A percentile compares a stretch with the other conserved stretches of the same genome.
Evolutionary conservation across 2,888 invertebrate genomes (phyloP).

Genomic region (Cinara cedri): DNA sequence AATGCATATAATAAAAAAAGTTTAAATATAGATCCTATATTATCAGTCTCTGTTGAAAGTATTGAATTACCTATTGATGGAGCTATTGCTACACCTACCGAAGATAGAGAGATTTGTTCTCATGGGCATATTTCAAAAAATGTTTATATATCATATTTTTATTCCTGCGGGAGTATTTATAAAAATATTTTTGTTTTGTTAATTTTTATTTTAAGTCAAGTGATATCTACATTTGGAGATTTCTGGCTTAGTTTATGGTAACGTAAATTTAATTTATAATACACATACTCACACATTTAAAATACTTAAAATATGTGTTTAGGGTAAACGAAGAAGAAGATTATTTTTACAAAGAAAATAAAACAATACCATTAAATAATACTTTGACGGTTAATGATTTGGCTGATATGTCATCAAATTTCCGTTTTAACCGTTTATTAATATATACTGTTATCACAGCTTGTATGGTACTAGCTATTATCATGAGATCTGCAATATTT

Average conservation of each 20-base stretch:
- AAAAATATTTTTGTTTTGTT: slow-evolving; percentile 69
- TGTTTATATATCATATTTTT: slow-evolving; percentile 74
- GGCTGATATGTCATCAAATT: too few relatives aligned
- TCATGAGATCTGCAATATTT: slow-evolving; percentile 72
- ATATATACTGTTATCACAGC: too few relatives aligned
- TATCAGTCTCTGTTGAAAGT: slow-evolving; percentile 56
- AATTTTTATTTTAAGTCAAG: slow-evolving; percentile 70
- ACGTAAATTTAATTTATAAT: slow-evolving; percentile 59
- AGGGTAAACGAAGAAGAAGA: too few relatives aligned
- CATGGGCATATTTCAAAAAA: slow-evolving; percentile 70
- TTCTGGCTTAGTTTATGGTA: slow-evolving; percentile 78
- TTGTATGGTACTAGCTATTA: slow-evolving; percentile 62
- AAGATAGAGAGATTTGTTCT: slow-evolving; percentile 67
- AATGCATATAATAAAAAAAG: slow-evolving; percentile 57
- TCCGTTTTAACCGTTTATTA: too few relatives aligned
- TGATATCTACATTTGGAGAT: slow-evolving; percentile 71
- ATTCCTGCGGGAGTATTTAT: slow-evolving; percentile 73
- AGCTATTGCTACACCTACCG: slow-evolving; percentile 50
- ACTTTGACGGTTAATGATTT: too few relatives aligned
- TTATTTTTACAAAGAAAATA: too few relatives aligned
- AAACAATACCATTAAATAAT: too few relatives aligned
- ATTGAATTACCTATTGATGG: slow-evolving; percentile 59
- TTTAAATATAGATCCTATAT: neutral
- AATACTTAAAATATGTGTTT: too few relatives aligned
- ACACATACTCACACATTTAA: too few relatives aligned